phyloP scores from a whole-genome alignment of 2,888 invertebrate genomes.

The Venusia cambrica region DNA sequence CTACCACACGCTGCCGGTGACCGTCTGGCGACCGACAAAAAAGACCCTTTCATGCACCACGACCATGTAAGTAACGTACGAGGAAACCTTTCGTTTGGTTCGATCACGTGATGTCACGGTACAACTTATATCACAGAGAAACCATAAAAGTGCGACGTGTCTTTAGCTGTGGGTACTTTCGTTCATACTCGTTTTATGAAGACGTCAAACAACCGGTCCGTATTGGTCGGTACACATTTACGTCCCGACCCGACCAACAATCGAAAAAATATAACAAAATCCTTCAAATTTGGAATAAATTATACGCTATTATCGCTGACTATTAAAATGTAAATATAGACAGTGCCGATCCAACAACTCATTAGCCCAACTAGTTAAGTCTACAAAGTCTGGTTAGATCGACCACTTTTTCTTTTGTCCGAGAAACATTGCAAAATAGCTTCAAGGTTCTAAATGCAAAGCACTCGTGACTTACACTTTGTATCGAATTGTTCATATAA shows the following conservation, averaged over 20 bases:
- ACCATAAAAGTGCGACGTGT: conserved; percentile 43
- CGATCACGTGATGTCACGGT: conserved; percentile 13
- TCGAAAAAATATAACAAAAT: too few relatives aligned
- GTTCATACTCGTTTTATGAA: conserved; percentile 4
- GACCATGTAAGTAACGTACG: conserved; percentile 42
- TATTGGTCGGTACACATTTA: too few relatives aligned
- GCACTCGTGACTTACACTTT: not conserved
- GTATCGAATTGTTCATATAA: too few relatives aligned
- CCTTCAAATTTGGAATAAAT: too few relatives aligned
- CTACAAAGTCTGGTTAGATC: conserved; percentile 8
- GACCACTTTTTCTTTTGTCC: not conserved
- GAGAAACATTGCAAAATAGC: conserved; percentile 5
- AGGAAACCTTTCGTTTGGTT: conserved; percentile 67
- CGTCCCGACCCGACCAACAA: too few relatives aligned
- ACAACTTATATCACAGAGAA: conserved; percentile 59
- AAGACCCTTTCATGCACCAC: conserved; percentile 20
- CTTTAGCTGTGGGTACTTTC: conserved; percentile 5
- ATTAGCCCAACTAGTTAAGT: conserved; percentile 18
- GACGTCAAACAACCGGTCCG: too few relatives aligned
- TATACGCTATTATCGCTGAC: too few relatives aligned
- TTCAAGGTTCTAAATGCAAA: too few relatives aligned
- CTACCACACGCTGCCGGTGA: conserved; percentile 17
- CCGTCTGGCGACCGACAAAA: conserved; percentile 23
- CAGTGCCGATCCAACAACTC: conserved; percentile 11
- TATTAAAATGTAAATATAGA: conserved; percentile 18